These are phyloP conservation scores for Meles meles DNA, from an alignment of 2,113 vertebrate genomes.

Conservation along the genomic window DNA sequence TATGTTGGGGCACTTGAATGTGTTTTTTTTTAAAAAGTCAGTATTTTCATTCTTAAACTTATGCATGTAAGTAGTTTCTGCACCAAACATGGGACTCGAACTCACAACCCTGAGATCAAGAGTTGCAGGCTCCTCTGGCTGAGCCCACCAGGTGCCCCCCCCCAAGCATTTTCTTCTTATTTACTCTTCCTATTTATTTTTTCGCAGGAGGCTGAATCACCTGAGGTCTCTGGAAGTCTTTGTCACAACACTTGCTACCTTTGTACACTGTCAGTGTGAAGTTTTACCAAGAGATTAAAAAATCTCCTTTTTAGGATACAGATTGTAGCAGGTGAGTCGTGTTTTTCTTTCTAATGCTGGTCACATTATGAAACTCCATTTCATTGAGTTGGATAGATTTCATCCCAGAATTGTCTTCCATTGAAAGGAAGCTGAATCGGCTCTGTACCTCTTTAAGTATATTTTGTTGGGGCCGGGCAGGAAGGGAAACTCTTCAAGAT, in stretches of 20 bases:
- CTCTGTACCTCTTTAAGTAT: accelerated
- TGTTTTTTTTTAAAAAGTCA: constrained; percentile 58
- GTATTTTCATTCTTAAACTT: constrained; percentile 46
- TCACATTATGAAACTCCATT: not conserved
- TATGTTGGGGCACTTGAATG: not conserved
- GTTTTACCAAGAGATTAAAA: constrained; percentile 65
- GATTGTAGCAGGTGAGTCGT: not conserved
- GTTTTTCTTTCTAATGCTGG: not conserved
- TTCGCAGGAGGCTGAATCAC: constrained; percentile 69
- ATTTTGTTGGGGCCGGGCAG: no score
- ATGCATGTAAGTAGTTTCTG: not conserved
- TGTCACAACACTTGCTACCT: constrained; percentile 62
- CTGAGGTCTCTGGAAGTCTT: constrained; percentile 67
- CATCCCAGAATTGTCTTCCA: not conserved
- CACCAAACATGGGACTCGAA: not conserved
- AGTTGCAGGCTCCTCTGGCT: not conserved
- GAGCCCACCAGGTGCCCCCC: not conserved
- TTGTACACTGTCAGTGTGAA: constrained; percentile 34
- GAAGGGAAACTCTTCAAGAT: no score
- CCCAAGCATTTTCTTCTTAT: constrained; percentile 60
- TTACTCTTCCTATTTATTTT: constrained; percentile 67
- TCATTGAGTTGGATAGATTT: not conserved
- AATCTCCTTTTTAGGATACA: constrained; percentile 13
- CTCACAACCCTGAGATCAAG: not conserved
- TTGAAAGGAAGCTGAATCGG: not conserved